Conservation (phyloP, 2,888 invertebrate genomes). For the Clunio marinus region DNA sequence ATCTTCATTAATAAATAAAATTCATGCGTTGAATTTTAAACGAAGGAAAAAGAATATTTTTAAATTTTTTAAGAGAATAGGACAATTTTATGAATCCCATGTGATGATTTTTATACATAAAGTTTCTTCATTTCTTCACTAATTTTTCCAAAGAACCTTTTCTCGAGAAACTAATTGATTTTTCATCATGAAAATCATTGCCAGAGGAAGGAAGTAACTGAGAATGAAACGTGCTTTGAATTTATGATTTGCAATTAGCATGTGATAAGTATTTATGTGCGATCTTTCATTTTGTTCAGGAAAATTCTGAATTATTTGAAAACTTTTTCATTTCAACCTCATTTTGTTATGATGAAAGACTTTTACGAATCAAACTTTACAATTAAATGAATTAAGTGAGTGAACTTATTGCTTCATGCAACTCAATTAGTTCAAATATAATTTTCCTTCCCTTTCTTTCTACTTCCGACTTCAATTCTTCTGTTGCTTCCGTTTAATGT, state of each 20-base stretch:
- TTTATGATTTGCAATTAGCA: slow-evolving; percentile 1
- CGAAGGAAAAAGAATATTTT: no score
- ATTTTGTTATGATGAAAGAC: neutral
- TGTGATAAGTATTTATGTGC: neutral
- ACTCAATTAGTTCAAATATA: no score
- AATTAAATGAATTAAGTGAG: neutral
- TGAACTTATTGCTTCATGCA: neutral
- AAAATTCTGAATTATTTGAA: no score
- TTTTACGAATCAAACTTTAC: neutral
- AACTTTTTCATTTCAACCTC: neutral
- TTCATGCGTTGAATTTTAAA: neutral
- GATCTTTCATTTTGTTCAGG: no score
- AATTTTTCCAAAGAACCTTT: no score
- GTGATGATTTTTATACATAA: no score
- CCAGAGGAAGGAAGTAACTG: neutral
- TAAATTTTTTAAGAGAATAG: no score
- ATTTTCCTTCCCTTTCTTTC: no score
- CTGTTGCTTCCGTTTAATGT: no score
- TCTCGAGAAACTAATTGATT: neutral
- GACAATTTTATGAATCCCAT: no score
- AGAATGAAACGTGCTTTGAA: neutral
- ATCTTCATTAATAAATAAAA: neutral
- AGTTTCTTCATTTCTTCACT: no score
- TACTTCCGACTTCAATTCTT: no score
- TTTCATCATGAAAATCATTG: neutral